phyloP scores from a whole-genome alignment of 23 tunicate species.

The Phallusia fumigata region DNA sequence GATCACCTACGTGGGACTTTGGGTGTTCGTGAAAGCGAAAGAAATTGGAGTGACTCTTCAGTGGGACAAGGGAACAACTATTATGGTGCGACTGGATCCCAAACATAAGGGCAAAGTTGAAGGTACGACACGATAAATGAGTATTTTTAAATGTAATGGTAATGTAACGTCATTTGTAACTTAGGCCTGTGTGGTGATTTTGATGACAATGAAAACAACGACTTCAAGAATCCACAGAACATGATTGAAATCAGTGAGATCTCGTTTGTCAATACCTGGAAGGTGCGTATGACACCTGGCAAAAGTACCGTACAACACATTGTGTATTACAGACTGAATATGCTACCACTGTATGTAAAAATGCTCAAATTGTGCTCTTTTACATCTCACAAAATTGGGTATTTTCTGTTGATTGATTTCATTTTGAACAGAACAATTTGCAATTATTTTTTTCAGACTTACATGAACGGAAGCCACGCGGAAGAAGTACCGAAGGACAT shows the following conservation, averaged over 20 bases:
- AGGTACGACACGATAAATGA: slow-evolving; percentile 39
- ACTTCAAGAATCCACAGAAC: slow-evolving; percentile 90
- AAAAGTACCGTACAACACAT: too few species aligned
- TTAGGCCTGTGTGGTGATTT: slow-evolving; percentile 97
- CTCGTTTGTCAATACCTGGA: slow-evolving; percentile 93
- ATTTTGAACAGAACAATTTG: too few species aligned
- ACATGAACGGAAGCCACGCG: slow-evolving; percentile 77
- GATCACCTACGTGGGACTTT: slow-evolving; percentile 88
- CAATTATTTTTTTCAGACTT: slow-evolving; percentile 42
- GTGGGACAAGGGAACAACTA: slow-evolving; percentile 92
- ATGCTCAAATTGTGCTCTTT: too few species aligned
- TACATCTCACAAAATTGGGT: too few species aligned
- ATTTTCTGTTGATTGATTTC: too few species aligned
- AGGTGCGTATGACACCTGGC: slow-evolving; percentile 33
- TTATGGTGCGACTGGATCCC: slow-evolving; percentile 77
- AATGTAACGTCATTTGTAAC: neutral
- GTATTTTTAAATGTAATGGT: neutral
- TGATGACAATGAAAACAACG: slow-evolving; percentile 89
- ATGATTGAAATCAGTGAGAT: slow-evolving; percentile 92
- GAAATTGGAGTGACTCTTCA: slow-evolving; percentile 91
- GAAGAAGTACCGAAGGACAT: slow-evolving; percentile 80
- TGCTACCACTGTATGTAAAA: too few species aligned
- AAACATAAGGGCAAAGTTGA: slow-evolving; percentile 74
- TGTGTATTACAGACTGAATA: too few species aligned
- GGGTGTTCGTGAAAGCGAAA: slow-evolving; percentile 91